A percentile compares a stretch with the other conserved stretches of the same genome.
These are phyloP conservation scores for Pachyramphus minor DNA, from an alignment of 2,113 vertebrate genomes.

Conservation along the genomic window DNA sequence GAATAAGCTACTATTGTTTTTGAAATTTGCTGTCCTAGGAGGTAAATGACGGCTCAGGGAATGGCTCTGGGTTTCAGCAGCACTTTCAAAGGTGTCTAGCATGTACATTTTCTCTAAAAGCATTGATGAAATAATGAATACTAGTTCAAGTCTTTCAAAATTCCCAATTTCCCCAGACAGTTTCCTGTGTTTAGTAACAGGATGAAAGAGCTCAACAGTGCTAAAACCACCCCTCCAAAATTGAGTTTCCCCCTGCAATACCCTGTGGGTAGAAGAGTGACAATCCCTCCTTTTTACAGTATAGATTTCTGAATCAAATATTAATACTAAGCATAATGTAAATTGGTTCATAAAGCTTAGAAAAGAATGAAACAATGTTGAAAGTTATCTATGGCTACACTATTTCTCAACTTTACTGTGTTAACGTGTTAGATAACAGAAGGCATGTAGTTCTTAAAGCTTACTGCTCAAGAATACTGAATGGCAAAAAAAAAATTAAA, in stretches of 20 bases:
- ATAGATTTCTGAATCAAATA: neutral
- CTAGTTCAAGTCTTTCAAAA: neutral
- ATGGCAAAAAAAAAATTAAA: neutral
- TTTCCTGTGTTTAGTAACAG: neutral
- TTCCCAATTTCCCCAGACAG: neutral
- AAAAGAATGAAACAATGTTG: neutral
- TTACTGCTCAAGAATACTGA: neutral
- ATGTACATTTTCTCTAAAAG: neutral
- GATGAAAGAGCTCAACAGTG: neutral
- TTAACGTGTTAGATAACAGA: conserved; percentile 6
- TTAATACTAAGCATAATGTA: neutral
- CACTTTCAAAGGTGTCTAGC: neutral
- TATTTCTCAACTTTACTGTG: neutral
- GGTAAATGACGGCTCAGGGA: neutral
- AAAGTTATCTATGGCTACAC: neutral
- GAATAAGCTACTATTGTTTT: neutral
- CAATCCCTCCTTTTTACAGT: neutral
- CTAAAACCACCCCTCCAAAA: neutral
- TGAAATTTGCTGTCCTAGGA: neutral
- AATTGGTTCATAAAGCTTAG: neutral
- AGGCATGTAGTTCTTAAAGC: neutral
- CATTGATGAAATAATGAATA: neutral
- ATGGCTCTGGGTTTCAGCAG: neutral
- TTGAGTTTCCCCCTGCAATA: neutral
- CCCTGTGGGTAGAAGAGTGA: neutral